Conservation (phyloP, 2,888 invertebrate genomes). For the Melolontha melolontha region DNA sequence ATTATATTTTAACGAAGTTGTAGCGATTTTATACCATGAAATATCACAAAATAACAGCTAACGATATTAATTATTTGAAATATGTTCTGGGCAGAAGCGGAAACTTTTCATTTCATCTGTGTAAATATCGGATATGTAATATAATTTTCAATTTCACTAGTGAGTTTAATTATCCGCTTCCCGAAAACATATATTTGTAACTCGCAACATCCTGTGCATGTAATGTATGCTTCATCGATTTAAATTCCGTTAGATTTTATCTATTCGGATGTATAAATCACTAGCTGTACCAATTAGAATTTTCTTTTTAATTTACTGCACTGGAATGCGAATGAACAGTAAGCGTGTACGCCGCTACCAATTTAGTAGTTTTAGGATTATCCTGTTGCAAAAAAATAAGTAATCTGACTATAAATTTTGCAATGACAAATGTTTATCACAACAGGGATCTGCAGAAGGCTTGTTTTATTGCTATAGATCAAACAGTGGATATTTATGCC, state of each 20-base stretch:
- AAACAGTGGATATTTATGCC: conserved; percentile 17
- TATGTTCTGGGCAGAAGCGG: no score
- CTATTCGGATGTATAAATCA: conserved; percentile 11
- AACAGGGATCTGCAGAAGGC: conserved; percentile 2
- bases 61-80: no score
- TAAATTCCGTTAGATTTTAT: conserved; percentile 16
- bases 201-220: not conserved
- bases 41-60: no score
- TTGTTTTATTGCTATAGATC: conserved; percentile 23
- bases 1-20: no score
- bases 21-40: no score
- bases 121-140: no score
- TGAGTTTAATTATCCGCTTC: no score
- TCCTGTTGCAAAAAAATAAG: conserved; percentile 4
- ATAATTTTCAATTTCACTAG: no score
- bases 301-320: conserved; percentile 32
- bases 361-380: conserved; percentile 22
- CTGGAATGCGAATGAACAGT: not conserved
- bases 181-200: not conserved
- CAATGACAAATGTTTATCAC: conserved; percentile 20
- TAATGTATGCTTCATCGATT: not conserved
- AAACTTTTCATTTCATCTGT: no score
- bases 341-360: not conserved
- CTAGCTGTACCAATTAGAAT: conserved; percentile 9
- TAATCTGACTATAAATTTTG: conserved; percentile 16